Evolutionary conservation across 92 coral and sea anemone genomes (phyloP), one percentile per base, ranked within the genome.

Genomic region (Pocillopora grandis): DNA sequence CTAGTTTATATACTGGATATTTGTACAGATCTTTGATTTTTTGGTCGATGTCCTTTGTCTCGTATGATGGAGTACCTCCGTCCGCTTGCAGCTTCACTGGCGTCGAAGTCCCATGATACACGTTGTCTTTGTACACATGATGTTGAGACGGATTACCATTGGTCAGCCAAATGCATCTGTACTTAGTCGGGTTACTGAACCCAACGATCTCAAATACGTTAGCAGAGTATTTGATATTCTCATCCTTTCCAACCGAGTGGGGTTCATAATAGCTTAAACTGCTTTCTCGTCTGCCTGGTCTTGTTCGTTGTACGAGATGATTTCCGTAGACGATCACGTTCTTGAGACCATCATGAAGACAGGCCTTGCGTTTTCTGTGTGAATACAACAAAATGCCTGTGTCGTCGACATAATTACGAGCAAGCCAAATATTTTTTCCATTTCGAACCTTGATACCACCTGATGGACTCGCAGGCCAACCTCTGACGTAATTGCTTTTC

Each of bases 381-480:
- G 82, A 66, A 52, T 89, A 89, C 70, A 89, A 61, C 63, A 89
- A 66, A 1, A 89, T 82, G 0, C 89, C 89, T 0, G 92, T 89
- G 79, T 75, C 89, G 58, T 84, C 89, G 55, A 89, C 52, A 18
- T 89, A 89, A 72, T 89, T 89, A 19, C 92, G 82, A 2, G 86
- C 92, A 18, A 89, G 72, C 18, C 15, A 66, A 21, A 89, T 56
- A 6, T 17, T 13, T 58, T 79, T 58, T 7, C 92, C 92, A 77
- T 89, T 84, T 18, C 89, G 84, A 67, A 49, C 88, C 73, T 89
- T 89, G 21, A 89, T 62, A 9, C 92, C 92, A 35, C 92, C 92
- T 14, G 77, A 10, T 0, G 83, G 42, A 11, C 66, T 12, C 17
- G 68, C 68, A 7, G 92, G 84, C 92, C 92, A 89, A 15, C 92